These are phyloP conservation scores for Troides oblongomaculatus DNA, from an alignment of 2,888 invertebrate genomes.

Conservation along the genomic window DNA sequence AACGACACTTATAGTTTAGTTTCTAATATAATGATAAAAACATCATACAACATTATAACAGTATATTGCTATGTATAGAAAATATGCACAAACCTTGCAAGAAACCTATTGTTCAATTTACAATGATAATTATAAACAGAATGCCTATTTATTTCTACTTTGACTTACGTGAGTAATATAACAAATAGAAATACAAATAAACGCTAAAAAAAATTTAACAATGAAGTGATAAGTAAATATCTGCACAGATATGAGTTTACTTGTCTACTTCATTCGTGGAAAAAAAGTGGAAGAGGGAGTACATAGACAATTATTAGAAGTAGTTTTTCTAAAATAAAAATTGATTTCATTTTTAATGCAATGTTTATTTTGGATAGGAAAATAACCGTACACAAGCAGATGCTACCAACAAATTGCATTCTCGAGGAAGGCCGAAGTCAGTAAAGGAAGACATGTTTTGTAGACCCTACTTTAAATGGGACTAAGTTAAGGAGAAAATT, in stretches of 20 bases:
- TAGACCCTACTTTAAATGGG: too few species aligned
- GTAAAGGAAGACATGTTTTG: too few species aligned
- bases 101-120: conserved; percentile 22
- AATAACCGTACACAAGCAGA: too few species aligned
- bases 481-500: too few species aligned
- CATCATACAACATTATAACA: neutral
- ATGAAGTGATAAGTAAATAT: neutral
- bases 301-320: neutral
- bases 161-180: conserved; percentile 6
- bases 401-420: too few species aligned
- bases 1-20: too few species aligned
- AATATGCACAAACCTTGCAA: conserved; percentile 10
- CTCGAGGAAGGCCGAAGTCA: too few species aligned
- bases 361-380: too few species aligned
- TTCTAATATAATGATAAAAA: too few species aligned
- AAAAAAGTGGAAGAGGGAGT: neutral
- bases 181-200: conserved; percentile 16
- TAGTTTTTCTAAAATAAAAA: neutral
- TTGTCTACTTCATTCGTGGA: neutral
- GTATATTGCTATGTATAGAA: conserved; percentile 17
- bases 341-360: neutral
- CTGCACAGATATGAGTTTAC: too few species aligned
- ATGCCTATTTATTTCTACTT: conserved; percentile 15
- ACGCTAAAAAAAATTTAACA: neutral
- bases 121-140: conserved; percentile 23